Percentiles rank a stretch among this genome's conserved stretches.
Conservation (phyloP, 1,140 invertebrate species). For the Pogonognathellus flavescens region DNA sequence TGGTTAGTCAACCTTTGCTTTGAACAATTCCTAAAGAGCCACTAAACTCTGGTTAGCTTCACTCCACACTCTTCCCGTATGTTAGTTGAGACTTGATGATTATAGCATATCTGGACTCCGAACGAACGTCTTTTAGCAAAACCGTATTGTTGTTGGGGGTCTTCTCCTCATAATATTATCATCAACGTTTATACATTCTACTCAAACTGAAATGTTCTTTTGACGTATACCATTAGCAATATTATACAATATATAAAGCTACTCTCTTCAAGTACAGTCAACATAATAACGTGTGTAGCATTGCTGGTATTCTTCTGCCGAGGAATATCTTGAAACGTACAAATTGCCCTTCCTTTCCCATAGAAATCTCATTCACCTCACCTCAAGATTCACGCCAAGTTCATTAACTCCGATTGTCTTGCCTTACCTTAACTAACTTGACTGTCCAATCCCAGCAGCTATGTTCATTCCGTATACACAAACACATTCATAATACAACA, state of each 20-base stretch:
- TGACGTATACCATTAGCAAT: no score
- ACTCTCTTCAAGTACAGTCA: no score
- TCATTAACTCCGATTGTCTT: slow-evolving; percentile 43
- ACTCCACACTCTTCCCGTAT: slow-evolving; percentile 6
- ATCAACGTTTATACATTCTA: no score
- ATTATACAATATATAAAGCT: not conserved
- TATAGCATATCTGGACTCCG: no score
- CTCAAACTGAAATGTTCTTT: no score
- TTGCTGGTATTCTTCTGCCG: not conserved
- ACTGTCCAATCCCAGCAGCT: not conserved
- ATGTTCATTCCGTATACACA: not conserved
- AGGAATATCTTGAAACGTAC: not conserved
- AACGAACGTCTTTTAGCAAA: no score
- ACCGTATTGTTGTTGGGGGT: no score
- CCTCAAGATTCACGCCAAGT: slow-evolving; percentile 31
- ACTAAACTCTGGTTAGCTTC: not conserved
- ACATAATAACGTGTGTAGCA: no score
- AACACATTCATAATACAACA: no score
- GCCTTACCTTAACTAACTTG: slow-evolving; percentile 8
- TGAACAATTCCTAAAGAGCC: slow-evolving; percentile 11
- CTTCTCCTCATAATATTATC: no score
- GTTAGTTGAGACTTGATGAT: no score
- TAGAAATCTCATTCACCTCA: slow-evolving; percentile 46
- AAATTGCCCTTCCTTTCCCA: slow-evolving; percentile 43
- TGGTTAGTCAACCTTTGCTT: slow-evolving; percentile 27